Conservation (phyloP, 1,140 invertebrate species). For the Achatina immaculata region DNA sequence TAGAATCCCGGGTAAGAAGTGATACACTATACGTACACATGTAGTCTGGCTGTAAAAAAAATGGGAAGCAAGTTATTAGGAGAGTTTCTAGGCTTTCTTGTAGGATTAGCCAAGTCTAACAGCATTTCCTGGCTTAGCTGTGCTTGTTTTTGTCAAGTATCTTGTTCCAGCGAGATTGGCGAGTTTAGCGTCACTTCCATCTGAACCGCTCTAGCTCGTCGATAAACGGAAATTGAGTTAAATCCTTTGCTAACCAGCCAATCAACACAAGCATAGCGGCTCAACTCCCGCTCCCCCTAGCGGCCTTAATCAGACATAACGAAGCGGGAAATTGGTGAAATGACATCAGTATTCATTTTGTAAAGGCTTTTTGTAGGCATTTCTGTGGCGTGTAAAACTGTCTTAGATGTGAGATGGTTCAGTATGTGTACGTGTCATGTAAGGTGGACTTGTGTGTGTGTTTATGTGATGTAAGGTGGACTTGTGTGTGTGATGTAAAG, state of each 20-base stretch:
- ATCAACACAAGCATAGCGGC: background rate
- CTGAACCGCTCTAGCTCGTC: constrained; percentile 15
- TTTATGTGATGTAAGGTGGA: background rate
- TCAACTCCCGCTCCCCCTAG: constrained; percentile 17
- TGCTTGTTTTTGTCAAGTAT: background rate
- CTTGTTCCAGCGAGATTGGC: background rate
- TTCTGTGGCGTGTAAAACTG: background rate
- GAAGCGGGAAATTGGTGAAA: constrained; percentile 29
- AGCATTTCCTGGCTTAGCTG: background rate
- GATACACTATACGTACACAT: too few relatives aligned
- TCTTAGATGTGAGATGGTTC: too few relatives aligned
- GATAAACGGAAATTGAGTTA: constrained; percentile 30
- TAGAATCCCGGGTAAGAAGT: too few relatives aligned
- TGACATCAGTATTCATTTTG: constrained; percentile 30
- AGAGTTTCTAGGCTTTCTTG: background rate
- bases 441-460: background rate
- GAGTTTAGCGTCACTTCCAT: background rate
- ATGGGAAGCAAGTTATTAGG: too few relatives aligned
- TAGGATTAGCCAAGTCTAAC: background rate
- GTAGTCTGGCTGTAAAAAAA: too few relatives aligned
- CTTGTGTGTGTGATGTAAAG: background rate
- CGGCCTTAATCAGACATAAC: constrained; percentile 24
- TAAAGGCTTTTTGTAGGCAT: background rate
- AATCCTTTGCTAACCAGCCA: constrained; percentile 28
- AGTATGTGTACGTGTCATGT: too few relatives aligned